A percentile compares a stretch with the other conserved stretches of the same genome.
Conservation (phyloP, 2,888 invertebrate genomes). For the Lampropteryx suffumata region DNA sequence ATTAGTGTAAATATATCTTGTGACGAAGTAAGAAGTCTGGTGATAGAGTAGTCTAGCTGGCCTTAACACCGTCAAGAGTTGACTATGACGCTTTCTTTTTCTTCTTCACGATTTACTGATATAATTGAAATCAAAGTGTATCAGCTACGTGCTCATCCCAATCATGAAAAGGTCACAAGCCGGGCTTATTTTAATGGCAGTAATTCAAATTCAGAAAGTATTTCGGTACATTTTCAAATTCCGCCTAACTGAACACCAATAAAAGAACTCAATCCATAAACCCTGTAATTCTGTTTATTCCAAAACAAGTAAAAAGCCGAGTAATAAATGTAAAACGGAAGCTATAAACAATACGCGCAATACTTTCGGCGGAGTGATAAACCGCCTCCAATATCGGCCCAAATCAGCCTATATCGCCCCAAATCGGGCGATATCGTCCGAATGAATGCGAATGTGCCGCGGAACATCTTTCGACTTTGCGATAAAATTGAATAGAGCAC, state of each 20-base stretch:
- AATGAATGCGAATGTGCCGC: slow-evolving; percentile 22
- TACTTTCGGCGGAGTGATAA: slow-evolving; percentile 28
- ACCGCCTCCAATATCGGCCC: slow-evolving; percentile 32
- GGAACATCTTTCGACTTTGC: slow-evolving; percentile 28
- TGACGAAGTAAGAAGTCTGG: no score
- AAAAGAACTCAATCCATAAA: slow-evolving; percentile 20
- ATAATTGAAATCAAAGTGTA: no score
- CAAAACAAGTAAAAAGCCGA: slow-evolving; percentile 31
- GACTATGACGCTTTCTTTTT: no score
- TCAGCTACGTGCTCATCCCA: no score
- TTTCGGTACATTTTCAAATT: neutral
- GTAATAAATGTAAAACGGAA: slow-evolving; percentile 37
- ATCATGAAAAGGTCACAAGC: no score
- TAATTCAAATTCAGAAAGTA: slow-evolving; percentile 2
- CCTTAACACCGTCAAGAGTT: no score
- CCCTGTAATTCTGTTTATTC: slow-evolving; percentile 23
- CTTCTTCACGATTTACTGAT: no score
- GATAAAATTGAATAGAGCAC: slow-evolving; percentile 30
- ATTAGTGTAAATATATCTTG: no score
- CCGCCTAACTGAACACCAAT: slow-evolving; percentile 19
- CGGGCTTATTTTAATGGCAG: no score
- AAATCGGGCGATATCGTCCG: slow-evolving; percentile 16
- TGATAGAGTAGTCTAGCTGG: no score
- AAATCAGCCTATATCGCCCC: slow-evolving; percentile 30
- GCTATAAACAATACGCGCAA: slow-evolving; percentile 32